phyloP scores from a whole-genome alignment of 2,113 vertebrate genomes.

The Galeopterus variegatus region DNA sequence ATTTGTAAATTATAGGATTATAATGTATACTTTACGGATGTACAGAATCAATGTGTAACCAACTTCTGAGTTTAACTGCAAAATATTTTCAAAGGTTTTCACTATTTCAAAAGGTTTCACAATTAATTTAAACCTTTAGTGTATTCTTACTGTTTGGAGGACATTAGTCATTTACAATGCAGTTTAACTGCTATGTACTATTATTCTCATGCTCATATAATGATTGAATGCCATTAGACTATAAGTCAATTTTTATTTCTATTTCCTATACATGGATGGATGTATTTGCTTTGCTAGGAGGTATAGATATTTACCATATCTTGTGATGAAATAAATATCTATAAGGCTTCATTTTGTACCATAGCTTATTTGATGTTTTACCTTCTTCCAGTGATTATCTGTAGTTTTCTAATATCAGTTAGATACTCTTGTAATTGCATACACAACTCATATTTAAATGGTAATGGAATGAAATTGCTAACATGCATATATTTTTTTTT shows the following conservation, averaged over 20 bases:
- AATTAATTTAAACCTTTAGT: background rate
- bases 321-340: slow-evolving; percentile 69
- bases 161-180: background rate
- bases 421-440: slow-evolving; percentile 73
- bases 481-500: slow-evolving; percentile 83
- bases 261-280: slow-evolving; percentile 19
- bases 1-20: background rate
- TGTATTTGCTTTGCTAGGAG: background rate
- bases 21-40: background rate
- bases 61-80: background rate
- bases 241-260: background rate
- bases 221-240: background rate
- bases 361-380: slow-evolving; percentile 77
- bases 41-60: slow-evolving; percentile 13
- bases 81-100: background rate
- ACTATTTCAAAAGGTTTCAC: background rate
- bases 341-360: slow-evolving; percentile 76
- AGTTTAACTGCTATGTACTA: background rate
- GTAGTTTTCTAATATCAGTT: slow-evolving; percentile 68
- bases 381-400: slow-evolving; percentile 24
- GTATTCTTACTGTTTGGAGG: background rate
- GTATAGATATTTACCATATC: background rate
- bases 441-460: slow-evolving; percentile 80
- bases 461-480: slow-evolving; percentile 83
- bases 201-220: background rate